These are phyloP conservation scores for Sarcophilus harrisii DNA, from an alignment of 2,797 vertebrate species.

Conservation along the genomic window DNA sequence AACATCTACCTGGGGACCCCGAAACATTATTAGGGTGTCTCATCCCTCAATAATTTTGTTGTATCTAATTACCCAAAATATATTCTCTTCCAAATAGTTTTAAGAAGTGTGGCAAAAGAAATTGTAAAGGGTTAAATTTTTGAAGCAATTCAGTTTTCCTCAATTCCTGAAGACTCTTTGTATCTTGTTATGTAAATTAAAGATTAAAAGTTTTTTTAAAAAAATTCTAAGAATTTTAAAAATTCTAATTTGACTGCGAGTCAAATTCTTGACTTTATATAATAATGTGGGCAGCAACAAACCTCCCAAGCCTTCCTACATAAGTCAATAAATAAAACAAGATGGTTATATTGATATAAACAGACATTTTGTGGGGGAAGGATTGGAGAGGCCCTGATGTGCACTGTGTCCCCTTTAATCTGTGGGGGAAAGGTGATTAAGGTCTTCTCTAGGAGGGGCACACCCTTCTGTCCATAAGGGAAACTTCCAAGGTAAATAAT, in stretches of 20 bases:
- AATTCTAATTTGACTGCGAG: not conserved
- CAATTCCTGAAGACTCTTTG: not conserved
- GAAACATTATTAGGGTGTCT: no score
- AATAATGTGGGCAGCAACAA: not conserved
- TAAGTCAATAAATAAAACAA: not conserved
- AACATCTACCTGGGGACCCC: no score
- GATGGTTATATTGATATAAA: not conserved
- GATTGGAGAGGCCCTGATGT: no score
- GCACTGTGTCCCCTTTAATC: no score
- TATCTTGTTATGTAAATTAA: not conserved
- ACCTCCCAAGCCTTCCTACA: not conserved
- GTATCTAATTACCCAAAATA: not conserved
- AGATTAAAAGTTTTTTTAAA: not conserved
- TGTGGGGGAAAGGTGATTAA: no score
- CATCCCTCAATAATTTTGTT: not conserved
- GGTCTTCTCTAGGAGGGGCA: no score
- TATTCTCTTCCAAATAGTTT: not conserved
- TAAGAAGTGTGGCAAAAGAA: not conserved
- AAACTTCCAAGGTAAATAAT: no score
- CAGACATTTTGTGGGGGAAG: not conserved
- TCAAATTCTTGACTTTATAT: not conserved
- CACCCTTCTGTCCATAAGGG: no score
- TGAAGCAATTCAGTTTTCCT: not conserved
- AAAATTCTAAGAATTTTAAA: not conserved
- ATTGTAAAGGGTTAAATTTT: not conserved